phyloP scores from a whole-genome alignment of 2,888 invertebrate species.

The Uloborus plumipes region DNA sequence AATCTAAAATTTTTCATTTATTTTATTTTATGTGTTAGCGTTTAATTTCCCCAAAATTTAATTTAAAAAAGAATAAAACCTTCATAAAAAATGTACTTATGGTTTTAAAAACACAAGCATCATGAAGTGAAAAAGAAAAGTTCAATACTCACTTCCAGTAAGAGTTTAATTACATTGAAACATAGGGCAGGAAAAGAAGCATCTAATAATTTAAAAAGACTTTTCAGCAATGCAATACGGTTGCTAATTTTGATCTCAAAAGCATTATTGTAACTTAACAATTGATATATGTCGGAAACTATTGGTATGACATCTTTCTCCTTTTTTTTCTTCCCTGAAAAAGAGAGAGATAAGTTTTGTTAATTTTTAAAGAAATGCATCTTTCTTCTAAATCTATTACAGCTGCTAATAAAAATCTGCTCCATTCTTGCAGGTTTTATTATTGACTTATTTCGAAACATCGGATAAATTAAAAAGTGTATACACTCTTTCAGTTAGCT shows the following conservation, averaged over 20 bases:
- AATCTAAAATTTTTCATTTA: too few relatives aligned
- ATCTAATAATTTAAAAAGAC: conserved; percentile 44
- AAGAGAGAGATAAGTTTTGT: not conserved
- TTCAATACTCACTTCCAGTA: conserved; percentile 26
- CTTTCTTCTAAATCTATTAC: too few relatives aligned
- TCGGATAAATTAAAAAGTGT: too few relatives aligned
- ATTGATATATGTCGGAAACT: conserved; percentile 9
- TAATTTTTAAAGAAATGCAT: too few relatives aligned
- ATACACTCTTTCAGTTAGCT: too few relatives aligned
- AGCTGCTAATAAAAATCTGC: too few relatives aligned
- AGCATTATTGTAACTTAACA: conserved; percentile 13
- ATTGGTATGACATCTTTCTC: conserved; percentile 21
- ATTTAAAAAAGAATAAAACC: too few relatives aligned
- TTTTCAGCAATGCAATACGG: conserved; percentile 40
- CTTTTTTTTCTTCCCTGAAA: conserved; percentile 25
- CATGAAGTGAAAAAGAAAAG: not conserved
- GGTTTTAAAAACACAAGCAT: not conserved
- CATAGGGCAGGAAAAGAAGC: conserved; percentile 26
- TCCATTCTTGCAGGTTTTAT: too few relatives aligned
- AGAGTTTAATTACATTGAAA: conserved; percentile 23
- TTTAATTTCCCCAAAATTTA: too few relatives aligned
- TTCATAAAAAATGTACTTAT: too few relatives aligned
- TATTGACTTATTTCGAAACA: too few relatives aligned
- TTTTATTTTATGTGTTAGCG: too few relatives aligned
- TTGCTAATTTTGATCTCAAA: conserved; percentile 11